A percentile compares a stretch with the other conserved stretches of the same genome.
These are phyloP conservation scores for Lophius piscatorius DNA, from an alignment of 2,113 vertebrate species.

Conservation along the genomic window DNA sequence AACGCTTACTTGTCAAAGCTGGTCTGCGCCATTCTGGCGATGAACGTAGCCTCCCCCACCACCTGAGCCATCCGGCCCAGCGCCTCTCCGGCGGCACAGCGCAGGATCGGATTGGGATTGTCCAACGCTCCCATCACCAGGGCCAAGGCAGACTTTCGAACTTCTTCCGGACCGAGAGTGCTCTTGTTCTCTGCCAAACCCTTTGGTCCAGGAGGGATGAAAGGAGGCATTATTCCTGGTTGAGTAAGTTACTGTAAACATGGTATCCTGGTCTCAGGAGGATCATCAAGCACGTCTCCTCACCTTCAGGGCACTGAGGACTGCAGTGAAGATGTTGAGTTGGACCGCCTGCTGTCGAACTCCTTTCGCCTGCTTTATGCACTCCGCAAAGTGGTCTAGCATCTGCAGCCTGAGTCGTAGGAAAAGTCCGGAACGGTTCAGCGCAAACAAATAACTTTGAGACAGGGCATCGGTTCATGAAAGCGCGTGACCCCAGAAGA, in stretches of 20 bases:
- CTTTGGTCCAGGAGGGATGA: conserved; percentile 67
- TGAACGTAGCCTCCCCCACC: conserved; percentile 97
- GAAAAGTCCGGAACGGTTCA: background rate
- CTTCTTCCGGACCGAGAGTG: conserved; percentile 95
- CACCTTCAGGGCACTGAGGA: conserved; percentile 98
- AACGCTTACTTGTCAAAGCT: conserved; percentile 96
- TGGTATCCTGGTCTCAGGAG: background rate
- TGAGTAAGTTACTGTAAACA: background rate
- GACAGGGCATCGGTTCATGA: no score
- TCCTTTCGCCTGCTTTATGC: conserved; percentile 98
- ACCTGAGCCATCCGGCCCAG: conserved; percentile 98
- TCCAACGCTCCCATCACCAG: conserved; percentile 98
- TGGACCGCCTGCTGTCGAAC: conserved; percentile 98
- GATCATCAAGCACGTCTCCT: conserved; percentile 11
- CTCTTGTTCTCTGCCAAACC: conserved; percentile 99
- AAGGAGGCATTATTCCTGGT: background rate
- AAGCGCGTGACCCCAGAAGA: no score
- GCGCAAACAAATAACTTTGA: background rate
- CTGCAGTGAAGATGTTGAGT: conserved; percentile 98
- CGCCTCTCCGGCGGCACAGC: conserved; percentile 97
- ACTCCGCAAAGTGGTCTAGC: conserved; percentile 99
- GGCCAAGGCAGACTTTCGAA: conserved; percentile 93
- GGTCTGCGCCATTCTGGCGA: conserved; percentile 97
- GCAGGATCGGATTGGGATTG: conserved; percentile 96
- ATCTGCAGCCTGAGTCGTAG: conserved; percentile 88